Base-by-base conservation (phyloP, 2,113 vertebrate species). In the Monopterus albus region DNA sequence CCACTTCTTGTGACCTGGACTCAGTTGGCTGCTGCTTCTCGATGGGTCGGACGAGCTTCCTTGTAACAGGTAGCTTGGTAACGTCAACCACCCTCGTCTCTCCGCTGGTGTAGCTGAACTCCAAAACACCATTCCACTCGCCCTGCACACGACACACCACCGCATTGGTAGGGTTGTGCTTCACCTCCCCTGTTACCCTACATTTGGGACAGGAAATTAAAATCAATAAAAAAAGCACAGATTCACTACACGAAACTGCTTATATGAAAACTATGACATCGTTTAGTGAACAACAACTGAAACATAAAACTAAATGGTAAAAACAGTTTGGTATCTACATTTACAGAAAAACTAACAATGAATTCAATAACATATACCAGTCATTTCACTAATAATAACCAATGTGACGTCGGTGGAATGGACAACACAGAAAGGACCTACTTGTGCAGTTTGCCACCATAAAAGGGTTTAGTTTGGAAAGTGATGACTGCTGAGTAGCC, bases 381-480 rank as follows among this genome's bases (percentile, higher is more conserved):
- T 31, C 29, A 31, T 31, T 31, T 31, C 8, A 31, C 29, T 31
- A 31, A 31, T 5, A 31, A 2, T 31, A 31, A 31, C 29, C 8
- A 6, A 31, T n/a, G n/a, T n/a, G n/a, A n/a, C n/a, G n/a, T n/a
- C n/a, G n/a, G n/a, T n/a, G n/a, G n/a, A n/a, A n/a, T n/a, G n/a
- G n/a, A n/a, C n/a, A n/a, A n/a, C n/a, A 21, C 42, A 45, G 2
- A 15, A 5, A 5, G 12, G 2, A 55, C 70, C 70, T 92, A 98
- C 97, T 96, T 95, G 92, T 98, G 97, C 35, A 99, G 81, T 85
- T 96, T 99, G 74, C 98, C 98, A 20, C 98, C 98, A 1, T 99
- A 99, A 79, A 99, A 99, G 0, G 98, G 98, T 74, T 99, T 99
- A 4, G 98, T 99, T 85, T 99, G 98, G 69, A 99, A 99, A 46